Percentiles rank a stretch among this genome's conserved stretches.
phyloP scores from a whole-genome alignment of 1,140 invertebrate genomes.

The Mercenaria mercenaria region DNA sequence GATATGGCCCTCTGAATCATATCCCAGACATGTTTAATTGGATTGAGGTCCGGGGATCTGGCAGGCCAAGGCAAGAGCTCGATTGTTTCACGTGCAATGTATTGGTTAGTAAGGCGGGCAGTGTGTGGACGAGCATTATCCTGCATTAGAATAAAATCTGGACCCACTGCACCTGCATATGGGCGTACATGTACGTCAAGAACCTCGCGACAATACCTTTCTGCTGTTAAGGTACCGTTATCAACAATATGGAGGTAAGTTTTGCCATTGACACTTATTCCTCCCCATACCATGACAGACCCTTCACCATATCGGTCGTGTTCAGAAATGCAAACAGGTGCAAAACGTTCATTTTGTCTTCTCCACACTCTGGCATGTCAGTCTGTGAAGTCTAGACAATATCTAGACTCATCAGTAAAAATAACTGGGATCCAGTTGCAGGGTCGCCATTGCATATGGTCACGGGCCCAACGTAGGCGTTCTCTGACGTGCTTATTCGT shows the following conservation, averaged over 20 bases:
- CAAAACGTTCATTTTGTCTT: slow-evolving; percentile 33
- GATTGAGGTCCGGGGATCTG: neutral
- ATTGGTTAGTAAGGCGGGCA: slow-evolving; percentile 13
- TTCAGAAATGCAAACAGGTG: slow-evolving; percentile 24
- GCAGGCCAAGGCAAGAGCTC: neutral
- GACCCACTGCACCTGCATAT: no score
- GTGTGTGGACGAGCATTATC: slow-evolving; percentile 37
- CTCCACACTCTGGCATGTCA: slow-evolving; percentile 32
- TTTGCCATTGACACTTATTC: neutral
- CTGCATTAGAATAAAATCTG: no score
- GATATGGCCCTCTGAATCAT: neutral
- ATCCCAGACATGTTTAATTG: no score
- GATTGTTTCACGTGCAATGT: neutral
- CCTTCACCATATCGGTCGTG: neutral
- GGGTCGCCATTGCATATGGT: neutral
- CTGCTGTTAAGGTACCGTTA: neutral
- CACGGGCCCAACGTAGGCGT: neutral
- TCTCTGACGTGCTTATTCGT: neutral
- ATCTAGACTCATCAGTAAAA: slow-evolving; percentile 45
- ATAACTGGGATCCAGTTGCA: neutral
- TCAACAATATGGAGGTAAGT: neutral
- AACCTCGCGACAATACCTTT: neutral
- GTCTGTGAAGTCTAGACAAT: slow-evolving; percentile 45
- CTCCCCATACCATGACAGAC: neutral
- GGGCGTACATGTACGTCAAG: neutral